Percentiles rank a stretch among this genome's conserved stretches.
phyloP scores from a whole-genome alignment of 1,140 invertebrate genomes.

The Megalopta genalis region DNA sequence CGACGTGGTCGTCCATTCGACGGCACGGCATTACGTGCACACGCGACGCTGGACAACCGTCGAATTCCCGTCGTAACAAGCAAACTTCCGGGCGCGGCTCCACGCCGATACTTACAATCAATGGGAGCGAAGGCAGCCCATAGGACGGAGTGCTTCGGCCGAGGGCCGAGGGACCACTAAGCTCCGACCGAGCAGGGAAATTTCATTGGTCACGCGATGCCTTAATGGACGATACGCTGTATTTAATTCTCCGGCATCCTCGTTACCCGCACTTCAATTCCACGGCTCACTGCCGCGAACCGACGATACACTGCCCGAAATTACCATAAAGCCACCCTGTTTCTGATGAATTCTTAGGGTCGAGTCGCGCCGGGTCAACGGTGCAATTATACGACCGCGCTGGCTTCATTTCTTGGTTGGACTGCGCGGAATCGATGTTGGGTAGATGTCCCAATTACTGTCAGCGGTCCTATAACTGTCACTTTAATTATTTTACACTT shows the following conservation, averaged over 20 bases:
- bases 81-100: constrained; percentile 6
- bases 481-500: too few relatives aligned
- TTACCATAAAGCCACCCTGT: too few relatives aligned
- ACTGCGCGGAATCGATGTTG: too few relatives aligned
- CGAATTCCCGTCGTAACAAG: constrained; percentile 13
- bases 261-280: constrained; percentile 36
- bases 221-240: constrained; percentile 5
- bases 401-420: too few relatives aligned
- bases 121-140: not conserved
- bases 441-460: too few relatives aligned
- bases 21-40: not conserved
- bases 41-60: not conserved
- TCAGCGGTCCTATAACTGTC: too few relatives aligned
- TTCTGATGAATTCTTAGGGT: too few relatives aligned
- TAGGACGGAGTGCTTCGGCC: not conserved
- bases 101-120: not conserved
- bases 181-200: not conserved
- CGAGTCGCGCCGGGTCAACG: too few relatives aligned
- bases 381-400: too few relatives aligned
- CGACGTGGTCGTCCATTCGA: not conserved
- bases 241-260: constrained; percentile 15
- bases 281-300: not conserved
- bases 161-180: not conserved
- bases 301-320: too few relatives aligned
- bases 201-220: constrained; percentile 19